Evolutionary conservation across 2,113 vertebrate genomes (phyloP).

Genomic region (Etia nguti): DNA sequence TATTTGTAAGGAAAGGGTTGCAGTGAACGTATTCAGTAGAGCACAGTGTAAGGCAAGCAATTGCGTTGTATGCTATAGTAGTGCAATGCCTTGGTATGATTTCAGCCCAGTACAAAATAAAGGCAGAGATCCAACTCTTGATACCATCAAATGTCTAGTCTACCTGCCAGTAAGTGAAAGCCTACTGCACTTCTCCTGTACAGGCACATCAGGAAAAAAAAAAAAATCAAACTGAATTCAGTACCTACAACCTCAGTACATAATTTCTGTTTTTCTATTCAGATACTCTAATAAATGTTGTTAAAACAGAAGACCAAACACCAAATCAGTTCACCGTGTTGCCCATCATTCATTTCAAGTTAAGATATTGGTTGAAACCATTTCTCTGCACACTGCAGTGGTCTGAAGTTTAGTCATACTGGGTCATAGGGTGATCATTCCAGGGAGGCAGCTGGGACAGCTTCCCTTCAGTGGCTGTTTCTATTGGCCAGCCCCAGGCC

Average conservation of each 20-base stretch:
- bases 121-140: neutral
- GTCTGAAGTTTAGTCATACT: conserved; percentile 10
- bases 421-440: conserved; percentile 73
- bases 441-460: conserved; percentile 69
- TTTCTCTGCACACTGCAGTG: too few species aligned
- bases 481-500: conserved; percentile 80
- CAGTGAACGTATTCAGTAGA: neutral
- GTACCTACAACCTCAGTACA: neutral
- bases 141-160: neutral
- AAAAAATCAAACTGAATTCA: neutral
- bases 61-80: neutral
- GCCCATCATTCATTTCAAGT: conserved; percentile 60
- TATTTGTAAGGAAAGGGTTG: neutral
- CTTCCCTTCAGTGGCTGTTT: conserved; percentile 45
- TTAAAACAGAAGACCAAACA: conserved; percentile 72
- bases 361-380: too few species aligned
- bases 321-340: conserved; percentile 76
- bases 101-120: neutral
- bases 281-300: conserved; percentile 75
- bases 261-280: conserved; percentile 53
- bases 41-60: neutral
- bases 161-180: neutral
- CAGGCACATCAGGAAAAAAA: neutral
- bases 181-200: neutral
- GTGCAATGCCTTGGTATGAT: neutral